Base-by-base conservation (phyloP, 2,888 invertebrate genomes). In the Pardosa pseudoannulata region DNA sequence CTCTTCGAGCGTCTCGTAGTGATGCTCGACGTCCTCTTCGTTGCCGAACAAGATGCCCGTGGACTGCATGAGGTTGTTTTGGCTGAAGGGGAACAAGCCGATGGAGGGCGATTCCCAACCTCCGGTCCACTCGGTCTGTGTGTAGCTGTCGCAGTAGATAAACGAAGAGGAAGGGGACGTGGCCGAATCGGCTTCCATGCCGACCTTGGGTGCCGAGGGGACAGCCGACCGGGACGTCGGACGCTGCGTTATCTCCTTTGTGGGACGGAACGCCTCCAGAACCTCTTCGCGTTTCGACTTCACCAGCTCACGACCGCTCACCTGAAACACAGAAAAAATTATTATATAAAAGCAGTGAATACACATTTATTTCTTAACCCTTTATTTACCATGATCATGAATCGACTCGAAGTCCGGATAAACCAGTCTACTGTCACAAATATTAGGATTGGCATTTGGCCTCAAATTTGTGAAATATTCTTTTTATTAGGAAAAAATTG, bases 251-350 rank as follows among this genome's bases (percentile, higher is more conserved):
- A 91, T 91, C 89, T 92, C 91, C 80, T 90, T 90, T 67, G 92
- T 92, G 6, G 91, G 90, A 56, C 90, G 90, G 90, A 92, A 91
- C 28, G 91, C 91, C 86, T 91, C 91, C 46, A 91, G 91, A 16
- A 91, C 91, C 88, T 91, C 92, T 89, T 91, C 91, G 88, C 91
- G 91, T 56, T 90, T 90, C n/a, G 91, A 90, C 88, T 91, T 90
- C 31, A 91, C 91, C 79, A 92, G 88, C 87, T 92, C 92, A 89
- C 91, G 91, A 70, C 92, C 92, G 90, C 91, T 92, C 86, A 92
- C 91, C 92, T 92, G 56, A 56, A 56, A 56, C 1, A n/a, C n/a
- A n/a, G n/a, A n/a, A n/a, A n/a, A n/a, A n/a, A n/a, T n/a, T n/a
- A n/a, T n/a, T n/a, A n/a, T n/a, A n/a, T n/a, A n/a, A n/a, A n/a